These are phyloP conservation scores for Ageneiosus marmoratus DNA, from an alignment of 2,113 vertebrate genomes.

Conservation along the genomic window DNA sequence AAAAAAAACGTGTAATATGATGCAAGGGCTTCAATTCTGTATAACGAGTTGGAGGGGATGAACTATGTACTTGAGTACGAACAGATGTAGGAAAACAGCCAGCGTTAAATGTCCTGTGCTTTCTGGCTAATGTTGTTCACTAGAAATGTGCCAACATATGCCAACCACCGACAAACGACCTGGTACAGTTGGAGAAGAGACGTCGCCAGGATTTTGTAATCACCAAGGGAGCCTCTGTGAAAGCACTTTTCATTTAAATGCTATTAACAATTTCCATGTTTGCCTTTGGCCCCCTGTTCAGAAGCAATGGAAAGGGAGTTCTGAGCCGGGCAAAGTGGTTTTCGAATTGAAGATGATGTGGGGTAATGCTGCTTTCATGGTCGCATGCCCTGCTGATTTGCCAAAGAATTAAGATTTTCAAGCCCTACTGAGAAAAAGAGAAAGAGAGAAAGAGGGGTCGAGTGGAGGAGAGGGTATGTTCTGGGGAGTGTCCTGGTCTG, in stretches of 20 bases:
- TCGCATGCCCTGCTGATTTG: slow-evolving; percentile 43
- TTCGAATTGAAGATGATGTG: slow-evolving; percentile 4
- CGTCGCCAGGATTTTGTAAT: slow-evolving; percentile 56
- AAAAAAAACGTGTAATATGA: neutral
- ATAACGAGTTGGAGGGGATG: slow-evolving; percentile 2
- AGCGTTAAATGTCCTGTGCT: neutral
- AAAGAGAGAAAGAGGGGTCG: slow-evolving; percentile 7
- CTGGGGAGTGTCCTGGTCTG: slow-evolving; percentile 28
- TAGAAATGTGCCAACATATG: slow-evolving; percentile 2
- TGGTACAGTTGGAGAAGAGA: slow-evolving; percentile 16
- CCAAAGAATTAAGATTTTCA: slow-evolving; percentile 49
- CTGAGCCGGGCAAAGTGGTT: neutral
- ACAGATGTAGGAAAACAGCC: slow-evolving; percentile 23
- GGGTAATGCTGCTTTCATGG: neutral
- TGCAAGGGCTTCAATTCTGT: neutral
- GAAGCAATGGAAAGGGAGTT: slow-evolving; percentile 41
- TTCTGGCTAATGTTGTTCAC: slow-evolving; percentile 7
- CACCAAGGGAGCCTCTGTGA: slow-evolving; percentile 52
- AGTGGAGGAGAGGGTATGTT: slow-evolving; percentile 35
- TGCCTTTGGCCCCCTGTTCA: slow-evolving; percentile 50
- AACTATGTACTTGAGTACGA: slow-evolving; percentile 10
- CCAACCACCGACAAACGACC: slow-evolving; percentile 22
- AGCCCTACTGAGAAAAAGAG: too few species aligned
- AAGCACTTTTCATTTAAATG: slow-evolving; percentile 56
- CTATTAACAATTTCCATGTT: slow-evolving; percentile 65